These are phyloP conservation scores for Apostichopus parvimensis DNA, from an alignment of 35 echinoderm and acorn worm genomes.

Conservation along the genomic window DNA sequence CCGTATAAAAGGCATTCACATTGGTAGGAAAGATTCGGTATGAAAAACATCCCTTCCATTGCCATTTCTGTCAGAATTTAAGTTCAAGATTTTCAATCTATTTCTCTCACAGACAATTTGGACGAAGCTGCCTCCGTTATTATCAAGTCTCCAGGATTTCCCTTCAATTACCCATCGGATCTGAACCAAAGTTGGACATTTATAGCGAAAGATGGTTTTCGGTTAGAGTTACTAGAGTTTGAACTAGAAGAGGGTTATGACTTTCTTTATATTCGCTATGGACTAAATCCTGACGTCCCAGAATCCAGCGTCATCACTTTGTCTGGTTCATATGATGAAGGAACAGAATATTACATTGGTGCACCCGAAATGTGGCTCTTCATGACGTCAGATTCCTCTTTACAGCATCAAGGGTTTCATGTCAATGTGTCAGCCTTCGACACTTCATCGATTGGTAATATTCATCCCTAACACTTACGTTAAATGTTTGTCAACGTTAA, in stretches of 20 bases:
- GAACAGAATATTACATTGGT: background rate
- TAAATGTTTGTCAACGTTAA: too few species aligned
- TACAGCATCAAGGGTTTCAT: background rate
- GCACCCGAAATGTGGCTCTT: background rate
- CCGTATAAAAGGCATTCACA: too few species aligned
- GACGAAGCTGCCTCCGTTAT: background rate
- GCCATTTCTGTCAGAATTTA: too few species aligned
- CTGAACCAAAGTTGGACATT: background rate
- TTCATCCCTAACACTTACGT: too few species aligned
- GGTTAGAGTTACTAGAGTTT: background rate
- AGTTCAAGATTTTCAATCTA: background rate
- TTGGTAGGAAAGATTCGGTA: too few species aligned
- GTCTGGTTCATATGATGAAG: background rate
- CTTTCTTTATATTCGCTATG: background rate
- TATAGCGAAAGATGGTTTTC: background rate
- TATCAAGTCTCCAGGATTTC: background rate
- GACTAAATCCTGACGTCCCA: background rate
- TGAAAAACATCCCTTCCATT: too few species aligned
- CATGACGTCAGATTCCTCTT: background rate
- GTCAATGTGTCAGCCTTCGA: background rate
- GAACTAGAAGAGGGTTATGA: background rate
- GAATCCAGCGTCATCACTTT: background rate
- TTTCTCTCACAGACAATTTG: background rate
- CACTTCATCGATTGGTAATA: background rate
- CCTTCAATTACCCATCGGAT: background rate